Evolutionary conservation across 2,888 invertebrate genomes (phyloP).

Genomic region (Drosophila niveifrons): DNA sequence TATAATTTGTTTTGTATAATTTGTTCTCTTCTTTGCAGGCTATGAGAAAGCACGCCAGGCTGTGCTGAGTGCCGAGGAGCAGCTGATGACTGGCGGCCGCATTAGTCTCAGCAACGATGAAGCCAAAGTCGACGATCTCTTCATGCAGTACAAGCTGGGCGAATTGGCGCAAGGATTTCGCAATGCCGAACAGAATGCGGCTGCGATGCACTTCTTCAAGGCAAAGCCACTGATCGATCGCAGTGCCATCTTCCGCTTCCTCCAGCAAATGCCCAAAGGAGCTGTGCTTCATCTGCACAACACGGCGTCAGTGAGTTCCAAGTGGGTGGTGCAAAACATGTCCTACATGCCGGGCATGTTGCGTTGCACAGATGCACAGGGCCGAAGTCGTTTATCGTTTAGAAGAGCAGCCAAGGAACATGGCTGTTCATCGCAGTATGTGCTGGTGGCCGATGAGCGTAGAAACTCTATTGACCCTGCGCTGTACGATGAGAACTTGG

Average conservation of each 20-base stretch:
- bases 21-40: constrained; percentile 52
- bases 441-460: constrained; percentile 82
- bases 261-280: constrained; percentile 87
- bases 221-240: constrained; percentile 86
- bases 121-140: constrained; percentile 76
- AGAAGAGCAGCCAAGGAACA: constrained; percentile 62
- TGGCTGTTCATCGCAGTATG: constrained; percentile 72
- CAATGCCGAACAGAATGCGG: constrained; percentile 83
- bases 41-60: constrained; percentile 81
- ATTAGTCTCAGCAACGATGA: constrained; percentile 73
- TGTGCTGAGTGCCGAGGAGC: constrained; percentile 81
- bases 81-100: constrained; percentile 81
- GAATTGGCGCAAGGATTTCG: constrained; percentile 78
- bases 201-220: constrained; percentile 87
- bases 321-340: constrained; percentile 86
- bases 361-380: constrained; percentile 72
- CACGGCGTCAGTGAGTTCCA: constrained; percentile 86
- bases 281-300: constrained; percentile 87
- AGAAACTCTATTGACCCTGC: constrained; percentile 83
- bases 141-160: constrained; percentile 80
- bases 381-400: constrained; percentile 68
- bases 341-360: constrained; percentile 85
- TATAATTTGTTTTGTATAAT: no score
- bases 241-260: constrained; percentile 87
- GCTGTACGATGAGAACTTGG: constrained; percentile 87